A percentile compares a stretch with the other conserved stretches of the same genome.
These are phyloP conservation scores for Ornithoptera alexandrae DNA, from an alignment of 2,888 invertebrate genomes.

Conservation along the genomic window DNA sequence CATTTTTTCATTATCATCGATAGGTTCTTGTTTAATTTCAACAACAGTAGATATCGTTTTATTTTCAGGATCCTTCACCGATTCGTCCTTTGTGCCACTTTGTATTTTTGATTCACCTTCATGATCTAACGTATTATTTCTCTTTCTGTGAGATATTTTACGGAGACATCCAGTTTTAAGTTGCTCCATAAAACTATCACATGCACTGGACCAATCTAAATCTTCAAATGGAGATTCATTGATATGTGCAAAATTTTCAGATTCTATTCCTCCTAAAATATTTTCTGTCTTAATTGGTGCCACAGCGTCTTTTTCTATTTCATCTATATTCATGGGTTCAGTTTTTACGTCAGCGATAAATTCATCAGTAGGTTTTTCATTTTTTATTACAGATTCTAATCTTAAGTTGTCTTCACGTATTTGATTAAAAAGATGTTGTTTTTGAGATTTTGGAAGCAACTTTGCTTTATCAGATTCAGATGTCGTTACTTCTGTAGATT, in stretches of 20 bases:
- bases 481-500: conserved; percentile 39
- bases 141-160: conserved; percentile 79
- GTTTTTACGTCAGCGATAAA: conserved; percentile 81
- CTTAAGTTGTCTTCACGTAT: conserved; percentile 69
- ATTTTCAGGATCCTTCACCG: conserved; percentile 7
- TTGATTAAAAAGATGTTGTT: conserved; percentile 72
- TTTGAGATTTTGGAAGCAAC: conserved; percentile 67
- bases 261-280: conserved; percentile 47
- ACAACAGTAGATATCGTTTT: conserved; percentile 31
- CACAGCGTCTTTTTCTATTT: conserved; percentile 81
- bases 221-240: conserved; percentile 43
- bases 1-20: conserved; percentile 57
- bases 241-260: conserved; percentile 34
- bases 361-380: conserved; percentile 78
- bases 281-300: conserved; percentile 65
- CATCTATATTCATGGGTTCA: conserved; percentile 84
- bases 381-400: conserved; percentile 80
- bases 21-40: conserved; percentile 59
- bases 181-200: conserved; percentile 89
- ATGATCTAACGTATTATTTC: conserved; percentile 50
- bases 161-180: conserved; percentile 81
- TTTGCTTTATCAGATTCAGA: conserved; percentile 51
- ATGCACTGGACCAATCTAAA: conserved; percentile 83
- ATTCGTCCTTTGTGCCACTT: conserved; percentile 29
- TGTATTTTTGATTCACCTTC: conserved; percentile 48